phyloP scores from a whole-genome alignment of 2,797 vertebrate genomes.

The Ispidina lecontei region DNA sequence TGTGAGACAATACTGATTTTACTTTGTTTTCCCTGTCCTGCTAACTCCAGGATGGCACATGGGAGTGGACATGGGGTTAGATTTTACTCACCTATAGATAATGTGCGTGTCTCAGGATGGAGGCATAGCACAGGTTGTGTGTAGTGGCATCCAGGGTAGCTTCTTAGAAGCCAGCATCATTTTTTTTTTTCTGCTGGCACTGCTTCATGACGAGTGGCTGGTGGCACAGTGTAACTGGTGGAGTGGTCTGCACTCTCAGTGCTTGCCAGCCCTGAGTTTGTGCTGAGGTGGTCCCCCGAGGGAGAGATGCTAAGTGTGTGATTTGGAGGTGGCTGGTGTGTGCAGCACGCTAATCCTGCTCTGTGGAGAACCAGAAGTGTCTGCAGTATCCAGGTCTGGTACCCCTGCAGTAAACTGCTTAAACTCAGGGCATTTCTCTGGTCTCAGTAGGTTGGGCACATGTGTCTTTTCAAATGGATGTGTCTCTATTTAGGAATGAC shows the following conservation, averaged over 20 bases:
- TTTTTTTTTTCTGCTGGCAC: neutral
- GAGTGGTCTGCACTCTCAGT: neutral
- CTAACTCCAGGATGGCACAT: neutral
- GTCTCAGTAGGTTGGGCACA: neutral
- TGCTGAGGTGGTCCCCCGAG: neutral
- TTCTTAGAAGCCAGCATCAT: neutral
- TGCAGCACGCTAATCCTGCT: neutral
- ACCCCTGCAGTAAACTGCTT: neutral
- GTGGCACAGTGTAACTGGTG: fast-evolving
- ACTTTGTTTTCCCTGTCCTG: neutral
- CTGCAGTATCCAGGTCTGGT: neutral
- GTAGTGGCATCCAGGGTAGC: neutral
- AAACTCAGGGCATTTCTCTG: neutral
- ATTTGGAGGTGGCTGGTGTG: neutral
- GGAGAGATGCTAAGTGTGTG: fast-evolving
- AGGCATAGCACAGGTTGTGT: neutral
- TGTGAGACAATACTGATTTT: neutral
- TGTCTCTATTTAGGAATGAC: neutral
- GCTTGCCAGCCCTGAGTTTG: neutral
- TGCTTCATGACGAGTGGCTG: neutral
- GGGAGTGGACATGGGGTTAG: neutral
- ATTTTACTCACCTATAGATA: neutral
- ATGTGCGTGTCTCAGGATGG: neutral
- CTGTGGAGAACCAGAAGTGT: neutral
- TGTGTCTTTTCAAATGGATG: neutral